phyloP scores from a whole-genome alignment of 2,888 invertebrate genomes.

The Drosophila mimica region DNA sequence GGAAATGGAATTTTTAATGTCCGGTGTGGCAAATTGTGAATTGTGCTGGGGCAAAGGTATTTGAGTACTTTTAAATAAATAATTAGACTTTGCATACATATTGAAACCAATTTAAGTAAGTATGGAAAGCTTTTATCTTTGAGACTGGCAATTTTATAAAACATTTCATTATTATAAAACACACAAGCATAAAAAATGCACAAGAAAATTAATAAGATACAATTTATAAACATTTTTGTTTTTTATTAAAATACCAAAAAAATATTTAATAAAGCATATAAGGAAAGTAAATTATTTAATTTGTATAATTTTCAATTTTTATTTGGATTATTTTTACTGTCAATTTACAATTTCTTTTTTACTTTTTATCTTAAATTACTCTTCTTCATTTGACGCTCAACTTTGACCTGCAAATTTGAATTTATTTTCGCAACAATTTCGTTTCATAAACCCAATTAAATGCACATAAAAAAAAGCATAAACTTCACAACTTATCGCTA shows the following conservation, averaged over 20 bases:
- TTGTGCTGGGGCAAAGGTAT: neutral
- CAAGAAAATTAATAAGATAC: neutral
- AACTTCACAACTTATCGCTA: conserved; percentile 35
- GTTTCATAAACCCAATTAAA: conserved; percentile 11
- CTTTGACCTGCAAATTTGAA: neutral
- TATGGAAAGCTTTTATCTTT: neutral
- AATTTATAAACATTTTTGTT: neutral
- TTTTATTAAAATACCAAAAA: neutral
- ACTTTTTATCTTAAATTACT: neutral
- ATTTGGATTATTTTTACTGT: no score
- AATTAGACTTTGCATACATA: neutral
- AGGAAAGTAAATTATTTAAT: neutral
- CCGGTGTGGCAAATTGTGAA: neutral
- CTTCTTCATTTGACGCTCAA: neutral
- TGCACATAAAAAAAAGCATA: neutral
- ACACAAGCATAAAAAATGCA: neutral
- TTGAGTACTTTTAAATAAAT: neutral
- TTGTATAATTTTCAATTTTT: neutral
- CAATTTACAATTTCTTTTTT: no score
- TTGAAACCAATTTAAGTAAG: neutral
- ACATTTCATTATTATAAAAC: neutral
- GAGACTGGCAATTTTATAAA: neutral
- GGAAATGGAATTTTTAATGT: neutral
- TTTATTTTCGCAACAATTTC: conserved; percentile 12
- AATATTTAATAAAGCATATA: neutral